These are phyloP conservation scores for Bedellia somnulentella DNA, from an alignment of 2,888 invertebrate species.

Conservation along the genomic window DNA sequence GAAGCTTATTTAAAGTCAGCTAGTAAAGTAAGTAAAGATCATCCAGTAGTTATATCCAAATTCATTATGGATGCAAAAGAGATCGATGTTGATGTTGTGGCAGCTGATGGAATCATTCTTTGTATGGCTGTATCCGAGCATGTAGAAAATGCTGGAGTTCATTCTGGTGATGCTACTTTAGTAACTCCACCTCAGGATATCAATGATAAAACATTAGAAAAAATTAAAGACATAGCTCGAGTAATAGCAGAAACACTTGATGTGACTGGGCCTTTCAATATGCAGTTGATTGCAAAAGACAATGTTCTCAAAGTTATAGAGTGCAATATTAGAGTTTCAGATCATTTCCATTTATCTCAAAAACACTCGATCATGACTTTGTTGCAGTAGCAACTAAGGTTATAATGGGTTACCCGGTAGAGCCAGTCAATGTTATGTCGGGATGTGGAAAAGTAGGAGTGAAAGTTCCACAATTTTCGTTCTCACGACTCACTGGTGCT, in stretches of 20 bases:
- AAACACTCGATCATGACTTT: conserved; percentile 96
- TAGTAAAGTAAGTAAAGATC: conserved; percentile 90
- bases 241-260: conserved; percentile 88
- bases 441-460: conserved; percentile 92
- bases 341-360: conserved; percentile 99
- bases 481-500: conserved; percentile 94
- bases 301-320: conserved; percentile 95
- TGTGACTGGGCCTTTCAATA: conserved; percentile 97
- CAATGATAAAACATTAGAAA: conserved; percentile 84
- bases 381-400: conserved; percentile 95
- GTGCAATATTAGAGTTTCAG: conserved; percentile 97
- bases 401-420: conserved; percentile 84
- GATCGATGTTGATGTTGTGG: conserved; percentile 98
- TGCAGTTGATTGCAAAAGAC: conserved; percentile 98
- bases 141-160: conserved; percentile 97
- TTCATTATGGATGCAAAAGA: conserved; percentile 97
- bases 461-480: conserved; percentile 98
- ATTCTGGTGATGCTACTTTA: conserved; percentile 97
- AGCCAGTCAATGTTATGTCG: conserved; percentile 78
- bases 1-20: conserved; percentile 93
- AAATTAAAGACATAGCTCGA: conserved; percentile 86
- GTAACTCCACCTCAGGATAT: conserved; percentile 99
- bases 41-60: conserved; percentile 98
- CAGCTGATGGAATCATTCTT: conserved; percentile 88
- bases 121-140: conserved; percentile 99